phyloP scores from a whole-genome alignment of 1,140 invertebrate genomes.

The Rhopalosiphum maidis region DNA sequence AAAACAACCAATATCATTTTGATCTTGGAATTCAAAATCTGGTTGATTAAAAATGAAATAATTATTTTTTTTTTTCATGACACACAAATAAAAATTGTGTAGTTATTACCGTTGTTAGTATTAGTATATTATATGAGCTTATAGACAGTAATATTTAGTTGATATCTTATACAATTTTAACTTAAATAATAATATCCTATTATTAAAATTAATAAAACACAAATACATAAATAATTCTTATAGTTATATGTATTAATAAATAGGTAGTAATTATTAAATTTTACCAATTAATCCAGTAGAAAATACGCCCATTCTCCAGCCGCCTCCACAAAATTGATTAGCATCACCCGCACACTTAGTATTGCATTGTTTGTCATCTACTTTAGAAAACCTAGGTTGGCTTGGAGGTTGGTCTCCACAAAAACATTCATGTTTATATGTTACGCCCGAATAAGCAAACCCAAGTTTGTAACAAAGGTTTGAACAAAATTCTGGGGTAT shows the following conservation, averaged over 20 bases:
- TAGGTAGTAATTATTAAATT: background rate
- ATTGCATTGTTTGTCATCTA: constrained; percentile 58
- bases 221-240: background rate
- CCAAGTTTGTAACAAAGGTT: constrained; percentile 54
- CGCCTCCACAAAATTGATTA: constrained; percentile 59
- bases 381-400: background rate
- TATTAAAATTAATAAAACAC: background rate
- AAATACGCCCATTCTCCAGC: constrained; percentile 59
- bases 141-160: background rate
- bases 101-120: background rate
- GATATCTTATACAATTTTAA: too few species aligned
- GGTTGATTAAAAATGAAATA: background rate
- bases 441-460: constrained; percentile 33
- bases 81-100: background rate
- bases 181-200: background rate
- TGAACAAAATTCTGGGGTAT: constrained; percentile 47
- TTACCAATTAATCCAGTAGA: constrained; percentile 56
- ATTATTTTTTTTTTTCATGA: background rate
- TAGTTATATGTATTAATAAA: background rate
- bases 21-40: background rate
- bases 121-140: background rate
- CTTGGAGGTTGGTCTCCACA: constrained; percentile 55
- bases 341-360: constrained; percentile 59
- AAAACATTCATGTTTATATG: constrained; percentile 59
- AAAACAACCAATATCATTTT: constrained; percentile 58